Conservation (phyloP, 2,888 invertebrate genomes). For the Desoria tigrina region DNA sequence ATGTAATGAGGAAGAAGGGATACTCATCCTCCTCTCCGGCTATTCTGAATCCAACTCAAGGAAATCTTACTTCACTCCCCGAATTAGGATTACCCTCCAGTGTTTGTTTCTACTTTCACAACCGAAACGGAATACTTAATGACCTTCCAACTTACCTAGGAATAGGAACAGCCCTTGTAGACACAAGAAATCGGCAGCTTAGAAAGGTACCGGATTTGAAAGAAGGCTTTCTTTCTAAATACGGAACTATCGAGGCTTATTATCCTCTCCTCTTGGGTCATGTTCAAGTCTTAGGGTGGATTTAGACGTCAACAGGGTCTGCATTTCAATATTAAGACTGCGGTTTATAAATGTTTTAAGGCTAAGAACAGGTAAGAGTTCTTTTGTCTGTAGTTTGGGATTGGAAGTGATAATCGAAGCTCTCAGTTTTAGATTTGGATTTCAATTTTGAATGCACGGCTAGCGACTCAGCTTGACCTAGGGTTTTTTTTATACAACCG, state of each 20-base stretch:
- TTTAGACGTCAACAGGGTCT: background rate
- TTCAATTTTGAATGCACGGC: too few relatives aligned
- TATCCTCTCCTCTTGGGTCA: background rate
- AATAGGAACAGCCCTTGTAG: background rate
- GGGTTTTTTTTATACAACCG: too few relatives aligned
- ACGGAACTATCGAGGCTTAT: background rate
- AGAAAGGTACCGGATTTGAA: too few relatives aligned
- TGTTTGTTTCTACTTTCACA: slow-evolving; percentile 11
- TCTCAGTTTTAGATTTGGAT: too few relatives aligned
- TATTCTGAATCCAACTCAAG: background rate
- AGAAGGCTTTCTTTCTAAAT: background rate
- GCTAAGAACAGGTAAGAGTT: too few relatives aligned
- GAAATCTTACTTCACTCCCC: background rate
- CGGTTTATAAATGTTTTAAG: too few relatives aligned
- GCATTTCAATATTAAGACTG: background rate
- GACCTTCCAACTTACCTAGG: background rate
- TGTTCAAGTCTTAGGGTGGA: background rate
- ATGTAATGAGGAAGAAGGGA: background rate
- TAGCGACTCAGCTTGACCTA: too few relatives aligned
- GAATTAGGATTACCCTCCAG: slow-evolving; percentile 3
- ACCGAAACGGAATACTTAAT: slow-evolving; percentile 8
- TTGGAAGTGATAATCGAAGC: too few relatives aligned
- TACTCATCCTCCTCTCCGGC: too few relatives aligned
- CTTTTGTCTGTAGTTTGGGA: too few relatives aligned
- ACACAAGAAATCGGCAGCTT: too few relatives aligned